Percentiles rank a stretch among this genome's conserved stretches.
Conservation (phyloP, 2,888 invertebrate species). For the Cryptops parisi region DNA sequence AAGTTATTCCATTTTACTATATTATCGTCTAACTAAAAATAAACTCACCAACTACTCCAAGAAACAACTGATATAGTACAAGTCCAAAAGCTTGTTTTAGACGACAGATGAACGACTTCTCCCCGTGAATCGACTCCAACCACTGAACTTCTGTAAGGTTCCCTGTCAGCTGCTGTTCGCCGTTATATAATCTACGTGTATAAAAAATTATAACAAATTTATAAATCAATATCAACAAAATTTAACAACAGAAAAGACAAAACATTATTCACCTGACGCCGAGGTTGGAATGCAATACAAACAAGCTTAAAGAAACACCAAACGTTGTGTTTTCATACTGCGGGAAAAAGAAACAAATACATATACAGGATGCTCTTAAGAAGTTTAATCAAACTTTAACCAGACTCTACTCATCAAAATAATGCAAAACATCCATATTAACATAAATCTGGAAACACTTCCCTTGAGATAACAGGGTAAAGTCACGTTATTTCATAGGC, state of each 20-base stretch:
- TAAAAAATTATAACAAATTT: not conserved
- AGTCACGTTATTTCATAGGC: no score
- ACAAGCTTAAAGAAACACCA: not conserved
- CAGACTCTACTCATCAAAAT: no score
- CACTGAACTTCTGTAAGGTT: not conserved
- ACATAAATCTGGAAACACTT: no score
- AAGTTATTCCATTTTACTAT: no score
- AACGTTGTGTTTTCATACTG: not conserved
- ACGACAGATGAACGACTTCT: slow-evolving; percentile 14
- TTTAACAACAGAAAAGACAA: no score
- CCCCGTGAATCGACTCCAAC: slow-evolving; percentile 10
- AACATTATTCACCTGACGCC: not conserved
- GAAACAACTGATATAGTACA: slow-evolving; percentile 13
- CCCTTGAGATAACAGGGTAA: no score
- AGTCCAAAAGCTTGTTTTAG: slow-evolving; percentile 11
- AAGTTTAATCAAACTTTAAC: no score
- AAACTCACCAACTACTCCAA: slow-evolving; percentile 9
- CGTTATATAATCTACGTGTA: not conserved
- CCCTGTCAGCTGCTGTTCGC: not conserved
- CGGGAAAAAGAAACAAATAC: not conserved
- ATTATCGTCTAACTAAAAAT: slow-evolving; percentile 1
- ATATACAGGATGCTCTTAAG: no score
- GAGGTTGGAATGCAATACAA: not conserved
- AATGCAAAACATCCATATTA: no score
- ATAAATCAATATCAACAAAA: no score